Evolutionary conservation across 2,113 vertebrate genomes (phyloP).

Genomic region (Coptodon rendalli): DNA sequence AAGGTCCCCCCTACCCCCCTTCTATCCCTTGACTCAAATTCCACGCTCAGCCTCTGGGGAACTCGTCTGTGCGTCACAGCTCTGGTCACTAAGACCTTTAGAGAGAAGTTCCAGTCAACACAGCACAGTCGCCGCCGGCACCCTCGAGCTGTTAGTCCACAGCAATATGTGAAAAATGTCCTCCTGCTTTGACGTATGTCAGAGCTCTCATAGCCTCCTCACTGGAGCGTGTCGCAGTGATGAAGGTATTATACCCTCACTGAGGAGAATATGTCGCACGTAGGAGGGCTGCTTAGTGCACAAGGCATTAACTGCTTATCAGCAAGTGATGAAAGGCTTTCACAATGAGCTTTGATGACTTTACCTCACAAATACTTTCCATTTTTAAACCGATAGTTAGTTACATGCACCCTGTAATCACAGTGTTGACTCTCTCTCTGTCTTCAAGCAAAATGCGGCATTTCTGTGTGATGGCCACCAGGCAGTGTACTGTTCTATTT

Average conservation of each 20-base stretch:
- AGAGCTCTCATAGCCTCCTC: not conserved
- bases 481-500: not conserved
- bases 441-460: not conserved
- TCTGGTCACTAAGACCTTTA: constrained; percentile 36
- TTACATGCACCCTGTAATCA: not conserved
- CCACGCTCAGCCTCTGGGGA: constrained; percentile 39
- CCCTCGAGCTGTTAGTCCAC: not conserved
- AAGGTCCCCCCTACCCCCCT: not conserved
- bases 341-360: not conserved
- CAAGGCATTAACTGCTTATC: not conserved
- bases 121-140: not conserved
- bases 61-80: constrained; percentile 29
- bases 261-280: not conserved
- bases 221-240: not conserved
- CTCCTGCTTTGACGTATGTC: not conserved
- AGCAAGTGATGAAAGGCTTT: not conserved
- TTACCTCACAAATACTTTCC: not conserved
- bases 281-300: not conserved
- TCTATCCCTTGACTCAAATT: constrained; percentile 36
- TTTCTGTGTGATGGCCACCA: not conserved
- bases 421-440: not conserved
- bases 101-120: constrained; percentile 2
- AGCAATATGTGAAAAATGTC: not conserved
- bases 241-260: not conserved
- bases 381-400: not conserved